A percentile compares a stretch with the other conserved stretches of the same genome.
Evolutionary conservation across 2,113 vertebrate genomes (phyloP).

Genomic region (Xiphias gladius): DNA sequence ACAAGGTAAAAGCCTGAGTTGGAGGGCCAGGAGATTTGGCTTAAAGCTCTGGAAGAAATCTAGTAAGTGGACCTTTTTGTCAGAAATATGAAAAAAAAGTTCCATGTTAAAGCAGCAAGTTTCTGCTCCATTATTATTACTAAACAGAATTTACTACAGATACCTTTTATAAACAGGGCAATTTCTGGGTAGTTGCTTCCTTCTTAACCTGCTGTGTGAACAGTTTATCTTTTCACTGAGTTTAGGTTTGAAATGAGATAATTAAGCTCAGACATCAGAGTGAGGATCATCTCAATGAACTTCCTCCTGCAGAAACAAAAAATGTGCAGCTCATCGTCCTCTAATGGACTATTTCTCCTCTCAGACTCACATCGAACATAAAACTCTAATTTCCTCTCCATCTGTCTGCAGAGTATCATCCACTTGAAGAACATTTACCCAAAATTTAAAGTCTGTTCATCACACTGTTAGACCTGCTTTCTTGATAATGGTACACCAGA

Average conservation of each 20-base stretch:
- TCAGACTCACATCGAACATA: constrained; percentile 52
- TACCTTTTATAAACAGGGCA: too few relatives aligned
- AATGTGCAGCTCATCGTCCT: constrained; percentile 1
- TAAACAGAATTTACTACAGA: background rate
- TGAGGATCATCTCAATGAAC: background rate
- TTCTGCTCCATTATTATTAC: too few relatives aligned
- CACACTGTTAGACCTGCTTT: background rate
- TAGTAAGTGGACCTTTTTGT: too few relatives aligned
- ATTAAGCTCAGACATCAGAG: background rate
- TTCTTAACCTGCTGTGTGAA: background rate
- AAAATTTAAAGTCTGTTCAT: constrained; percentile 18
- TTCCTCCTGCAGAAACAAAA: background rate
- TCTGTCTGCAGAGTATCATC: constrained; percentile 51
- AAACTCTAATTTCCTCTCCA: constrained; percentile 72
- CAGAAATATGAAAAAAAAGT: too few relatives aligned
- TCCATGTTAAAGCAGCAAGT: too few relatives aligned
- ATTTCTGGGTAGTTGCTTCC: too few relatives aligned
- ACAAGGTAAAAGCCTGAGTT: background rate
- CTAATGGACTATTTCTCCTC: constrained; percentile 1
- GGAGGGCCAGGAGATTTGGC: background rate
- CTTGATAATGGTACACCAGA: constrained; percentile 9
- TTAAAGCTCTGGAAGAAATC: background rate
- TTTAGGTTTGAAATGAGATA: too few relatives aligned
- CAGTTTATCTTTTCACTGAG: too few relatives aligned
- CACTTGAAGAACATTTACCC: constrained; percentile 37